These are phyloP conservation scores for Psococerastis gibbosa DNA, from an alignment of 2,888 invertebrate genomes.

Conservation along the genomic window DNA sequence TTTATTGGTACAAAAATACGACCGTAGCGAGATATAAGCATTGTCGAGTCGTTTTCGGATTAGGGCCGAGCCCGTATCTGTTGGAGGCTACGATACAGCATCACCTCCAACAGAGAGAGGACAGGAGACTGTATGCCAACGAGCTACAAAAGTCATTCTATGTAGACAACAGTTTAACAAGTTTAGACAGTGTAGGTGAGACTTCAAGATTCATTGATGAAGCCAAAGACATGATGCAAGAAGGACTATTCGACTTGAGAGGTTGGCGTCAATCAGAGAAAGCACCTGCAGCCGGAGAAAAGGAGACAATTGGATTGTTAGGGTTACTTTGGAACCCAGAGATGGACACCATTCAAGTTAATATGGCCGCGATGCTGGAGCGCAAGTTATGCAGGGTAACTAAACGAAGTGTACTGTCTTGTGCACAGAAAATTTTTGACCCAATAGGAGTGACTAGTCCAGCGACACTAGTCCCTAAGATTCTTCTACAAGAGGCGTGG, in stretches of 20 bases:
- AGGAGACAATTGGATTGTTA: background rate
- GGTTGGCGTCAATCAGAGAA: background rate
- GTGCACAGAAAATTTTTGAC: background rate
- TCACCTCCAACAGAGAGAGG: background rate
- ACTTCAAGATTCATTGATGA: background rate
- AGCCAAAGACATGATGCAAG: background rate
- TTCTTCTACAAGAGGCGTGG: background rate
- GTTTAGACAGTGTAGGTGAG: background rate
- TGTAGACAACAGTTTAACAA: background rate
- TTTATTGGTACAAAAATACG: conserved; percentile 7
- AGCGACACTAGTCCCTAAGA: background rate
- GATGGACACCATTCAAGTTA: background rate
- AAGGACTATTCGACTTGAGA: background rate
- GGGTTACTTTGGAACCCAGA: background rate
- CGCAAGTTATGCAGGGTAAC: conserved; percentile 5
- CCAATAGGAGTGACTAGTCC: background rate
- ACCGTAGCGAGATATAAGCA: conserved; percentile 1
- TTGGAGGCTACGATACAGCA: background rate
- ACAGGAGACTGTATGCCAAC: no score
- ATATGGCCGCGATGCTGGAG: no score
- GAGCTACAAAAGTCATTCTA: background rate
- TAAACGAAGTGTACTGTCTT: background rate
- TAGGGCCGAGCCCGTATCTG: conserved; percentile 4
- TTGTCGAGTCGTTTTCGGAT: conserved; percentile 7
- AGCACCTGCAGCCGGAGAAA: no score